These are phyloP conservation scores for Norana najaformis DNA, from an alignment of 2,888 invertebrate species.

Conservation along the genomic window DNA sequence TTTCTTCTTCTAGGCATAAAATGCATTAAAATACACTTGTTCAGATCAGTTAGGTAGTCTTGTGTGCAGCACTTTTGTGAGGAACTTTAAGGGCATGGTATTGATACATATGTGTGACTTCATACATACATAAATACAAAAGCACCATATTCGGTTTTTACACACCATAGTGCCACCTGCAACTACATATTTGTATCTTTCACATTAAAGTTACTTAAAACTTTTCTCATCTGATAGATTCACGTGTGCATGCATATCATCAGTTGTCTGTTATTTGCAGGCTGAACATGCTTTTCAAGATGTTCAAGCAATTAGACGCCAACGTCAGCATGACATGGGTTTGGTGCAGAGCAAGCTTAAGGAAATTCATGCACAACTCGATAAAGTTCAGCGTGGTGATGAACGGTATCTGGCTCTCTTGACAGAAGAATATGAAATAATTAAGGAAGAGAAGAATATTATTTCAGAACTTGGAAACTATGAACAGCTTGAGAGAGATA, in stretches of 20 bases:
- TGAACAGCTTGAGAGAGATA: constrained; percentile 75
- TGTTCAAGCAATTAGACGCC: constrained; percentile 52
- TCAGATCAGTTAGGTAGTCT: too few relatives aligned
- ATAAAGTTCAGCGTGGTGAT: constrained; percentile 77
- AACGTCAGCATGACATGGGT: constrained; percentile 49
- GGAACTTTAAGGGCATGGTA: too few relatives aligned
- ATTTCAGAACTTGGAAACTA: constrained; percentile 69
- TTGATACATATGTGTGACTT: too few relatives aligned
- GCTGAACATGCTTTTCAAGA: constrained; percentile 55
- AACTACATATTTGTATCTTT: background rate
- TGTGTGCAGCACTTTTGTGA: too few relatives aligned
- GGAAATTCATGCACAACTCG: constrained; percentile 75
- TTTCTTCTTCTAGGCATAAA: too few relatives aligned
- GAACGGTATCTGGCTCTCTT: constrained; percentile 76
- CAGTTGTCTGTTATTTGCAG: constrained; percentile 46
- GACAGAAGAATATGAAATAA: constrained; percentile 67
- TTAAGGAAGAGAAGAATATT: constrained; percentile 63
- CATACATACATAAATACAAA: background rate
- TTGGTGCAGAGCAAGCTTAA: constrained; percentile 65
- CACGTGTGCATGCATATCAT: background rate
- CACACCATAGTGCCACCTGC: background rate
- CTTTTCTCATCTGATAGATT: background rate
- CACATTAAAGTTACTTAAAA: background rate
- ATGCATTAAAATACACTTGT: too few relatives aligned
- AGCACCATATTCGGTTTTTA: background rate